These are phyloP conservation scores for Drosophila macrospina DNA, from an alignment of 2,888 invertebrate species.

Conservation along the genomic window DNA sequence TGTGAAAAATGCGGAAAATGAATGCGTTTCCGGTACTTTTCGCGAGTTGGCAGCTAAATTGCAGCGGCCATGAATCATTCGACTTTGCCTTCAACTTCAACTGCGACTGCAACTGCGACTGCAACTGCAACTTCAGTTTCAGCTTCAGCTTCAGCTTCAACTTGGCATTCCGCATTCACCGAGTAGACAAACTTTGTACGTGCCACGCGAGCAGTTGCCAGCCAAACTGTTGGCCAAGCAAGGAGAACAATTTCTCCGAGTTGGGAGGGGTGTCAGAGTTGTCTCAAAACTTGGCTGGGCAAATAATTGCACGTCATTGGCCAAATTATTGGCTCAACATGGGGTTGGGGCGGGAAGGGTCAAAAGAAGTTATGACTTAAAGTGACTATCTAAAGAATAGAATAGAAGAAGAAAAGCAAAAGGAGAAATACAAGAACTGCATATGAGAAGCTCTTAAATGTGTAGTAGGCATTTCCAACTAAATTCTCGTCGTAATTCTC, in stretches of 20 bases:
- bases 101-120: conserved; percentile 21
- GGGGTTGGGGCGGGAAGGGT: background rate
- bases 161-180: conserved; percentile 52
- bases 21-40: conserved; percentile 79
- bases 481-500: background rate
- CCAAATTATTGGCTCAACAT: conserved; percentile 69
- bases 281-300: conserved; percentile 65
- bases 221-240: background rate
- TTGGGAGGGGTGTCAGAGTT: conserved; percentile 8
- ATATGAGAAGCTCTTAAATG: background rate
- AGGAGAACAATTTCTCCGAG: too few relatives aligned
- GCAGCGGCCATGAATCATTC: conserved; percentile 75
- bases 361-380: conserved; percentile 12
- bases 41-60: conserved; percentile 79
- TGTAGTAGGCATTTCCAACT: background rate
- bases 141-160: conserved; percentile 26
- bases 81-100: conserved; percentile 36
- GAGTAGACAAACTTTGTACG: conserved; percentile 76
- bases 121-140: conserved; percentile 15
- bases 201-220: conserved; percentile 57
- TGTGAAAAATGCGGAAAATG: conserved; percentile 78
- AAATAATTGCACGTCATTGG: conserved; percentile 79
- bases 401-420: background rate
- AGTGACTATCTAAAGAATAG: background rate
- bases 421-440: conserved; percentile 4